These are phyloP conservation scores for Pogonophryne albipinna DNA, from an alignment of 2,797 vertebrate species.

Conservation along the genomic window DNA sequence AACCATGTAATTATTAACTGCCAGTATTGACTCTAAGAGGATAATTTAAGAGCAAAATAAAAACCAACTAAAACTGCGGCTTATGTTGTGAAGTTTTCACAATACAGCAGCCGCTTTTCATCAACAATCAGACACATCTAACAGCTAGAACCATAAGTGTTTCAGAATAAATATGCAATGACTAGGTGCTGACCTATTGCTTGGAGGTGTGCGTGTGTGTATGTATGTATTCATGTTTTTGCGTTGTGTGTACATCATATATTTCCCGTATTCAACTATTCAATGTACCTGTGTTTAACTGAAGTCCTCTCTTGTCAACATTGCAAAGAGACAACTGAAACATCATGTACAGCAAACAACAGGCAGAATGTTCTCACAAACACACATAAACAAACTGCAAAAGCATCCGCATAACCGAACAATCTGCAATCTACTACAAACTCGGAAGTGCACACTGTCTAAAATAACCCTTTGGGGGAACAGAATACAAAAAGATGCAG, in stretches of 20 bases:
- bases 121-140: slow-evolving; percentile 21
- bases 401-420: slow-evolving; percentile 64
- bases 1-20: not conserved
- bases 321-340: slow-evolving; percentile 58
- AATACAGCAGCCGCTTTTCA: slow-evolving; percentile 4
- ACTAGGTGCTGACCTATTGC: slow-evolving; percentile 35
- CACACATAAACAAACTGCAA: slow-evolving; percentile 26
- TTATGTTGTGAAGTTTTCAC: not conserved
- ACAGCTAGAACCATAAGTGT: slow-evolving; percentile 1
- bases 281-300: slow-evolving; percentile 51
- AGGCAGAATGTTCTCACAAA: slow-evolving; percentile 36
- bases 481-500: slow-evolving; percentile 73
- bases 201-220: slow-evolving; percentile 21
- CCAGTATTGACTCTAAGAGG: not conserved
- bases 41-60: not conserved
- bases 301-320: slow-evolving; percentile 58
- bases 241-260: not conserved
- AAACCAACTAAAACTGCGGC: not conserved
- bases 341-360: slow-evolving; percentile 66
- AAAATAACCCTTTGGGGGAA: slow-evolving; percentile 70
- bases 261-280: slow-evolving; percentile 43
- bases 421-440: slow-evolving; percentile 65
- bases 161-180: not conserved
- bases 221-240: slow-evolving; percentile 5
- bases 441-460: slow-evolving; percentile 62